Evolutionary conservation across 2,888 invertebrate species (phyloP).

Genomic region (Heliconius hortense): DNA sequence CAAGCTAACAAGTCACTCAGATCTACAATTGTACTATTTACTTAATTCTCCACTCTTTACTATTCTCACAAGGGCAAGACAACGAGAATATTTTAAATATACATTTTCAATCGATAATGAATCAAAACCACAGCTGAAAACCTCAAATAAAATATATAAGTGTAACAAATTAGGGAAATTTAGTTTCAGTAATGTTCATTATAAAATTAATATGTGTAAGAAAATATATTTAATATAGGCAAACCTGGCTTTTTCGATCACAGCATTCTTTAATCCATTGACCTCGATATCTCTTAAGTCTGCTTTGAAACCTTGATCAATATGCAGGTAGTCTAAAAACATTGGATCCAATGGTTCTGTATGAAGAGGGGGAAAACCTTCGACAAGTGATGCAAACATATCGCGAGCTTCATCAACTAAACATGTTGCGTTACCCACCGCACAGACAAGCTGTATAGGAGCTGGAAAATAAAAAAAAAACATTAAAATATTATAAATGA

Average conservation of each 20-base stretch:
- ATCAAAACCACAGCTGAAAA: background rate
- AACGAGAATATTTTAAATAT: background rate
- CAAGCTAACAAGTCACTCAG: too few relatives aligned
- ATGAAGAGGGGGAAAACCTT: background rate
- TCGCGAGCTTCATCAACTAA: background rate
- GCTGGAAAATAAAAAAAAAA: background rate
- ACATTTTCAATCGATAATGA: too few relatives aligned
- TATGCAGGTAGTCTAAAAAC: constrained; percentile 7
- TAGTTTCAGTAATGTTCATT: background rate
- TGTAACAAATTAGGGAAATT: background rate
- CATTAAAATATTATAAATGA: background rate
- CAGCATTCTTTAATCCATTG: constrained; percentile 14
- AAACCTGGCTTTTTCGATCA: constrained; percentile 2
- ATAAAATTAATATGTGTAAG: background rate
- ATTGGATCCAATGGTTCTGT: constrained; percentile 22
- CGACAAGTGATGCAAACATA: background rate
- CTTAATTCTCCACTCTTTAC: background rate
- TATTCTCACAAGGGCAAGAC: background rate
- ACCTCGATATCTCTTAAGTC: constrained; percentile 16
- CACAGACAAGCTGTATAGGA: background rate
- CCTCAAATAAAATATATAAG: background rate
- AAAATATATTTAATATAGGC: background rate
- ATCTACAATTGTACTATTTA: too few relatives aligned
- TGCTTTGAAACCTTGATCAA: constrained; percentile 6
- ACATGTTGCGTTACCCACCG: background rate